phyloP scores from a whole-genome alignment of 2,888 invertebrate genomes.

The Heliconius ismenius region DNA sequence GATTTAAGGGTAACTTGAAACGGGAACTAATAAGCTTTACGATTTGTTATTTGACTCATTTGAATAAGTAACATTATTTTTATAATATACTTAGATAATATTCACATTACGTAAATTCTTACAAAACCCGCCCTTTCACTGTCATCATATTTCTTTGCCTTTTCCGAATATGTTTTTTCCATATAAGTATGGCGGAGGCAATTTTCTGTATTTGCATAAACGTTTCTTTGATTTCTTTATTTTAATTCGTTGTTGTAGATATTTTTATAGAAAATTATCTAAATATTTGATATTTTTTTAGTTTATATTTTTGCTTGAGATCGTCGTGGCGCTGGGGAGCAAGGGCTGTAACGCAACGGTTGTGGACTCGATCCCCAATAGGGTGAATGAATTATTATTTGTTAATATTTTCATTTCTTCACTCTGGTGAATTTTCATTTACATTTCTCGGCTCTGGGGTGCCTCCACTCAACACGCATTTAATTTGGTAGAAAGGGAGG shows the following conservation, averaged over 20 bases:
- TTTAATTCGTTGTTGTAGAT: not conserved
- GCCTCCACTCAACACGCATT: too few relatives aligned
- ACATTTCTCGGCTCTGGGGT: not conserved
- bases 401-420: too few relatives aligned
- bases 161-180: slow-evolving; percentile 10
- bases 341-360: not conserved
- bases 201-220: slow-evolving; percentile 11
- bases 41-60: not conserved
- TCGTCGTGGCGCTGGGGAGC: not conserved
- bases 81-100: slow-evolving; percentile 15
- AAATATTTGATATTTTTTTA: not conserved
- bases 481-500: too few relatives aligned
- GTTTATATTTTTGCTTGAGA: not conserved
- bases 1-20: not conserved
- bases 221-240: slow-evolving; percentile 3
- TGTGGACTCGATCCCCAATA: not conserved
- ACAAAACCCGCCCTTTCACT: slow-evolving; percentile 28
- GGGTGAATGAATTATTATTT: not conserved
- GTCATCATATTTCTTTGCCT: slow-evolving; percentile 28
- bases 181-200: not conserved
- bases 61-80: not conserved
- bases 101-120: slow-evolving; percentile 22
- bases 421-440: too few relatives aligned
- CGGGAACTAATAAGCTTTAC: too few relatives aligned
- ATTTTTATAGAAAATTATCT: not conserved